Percentiles rank a stretch among this genome's conserved stretches.
These are phyloP conservation scores for Selene dorsalis DNA, from an alignment of 2,797 vertebrate genomes.

Conservation along the genomic window DNA sequence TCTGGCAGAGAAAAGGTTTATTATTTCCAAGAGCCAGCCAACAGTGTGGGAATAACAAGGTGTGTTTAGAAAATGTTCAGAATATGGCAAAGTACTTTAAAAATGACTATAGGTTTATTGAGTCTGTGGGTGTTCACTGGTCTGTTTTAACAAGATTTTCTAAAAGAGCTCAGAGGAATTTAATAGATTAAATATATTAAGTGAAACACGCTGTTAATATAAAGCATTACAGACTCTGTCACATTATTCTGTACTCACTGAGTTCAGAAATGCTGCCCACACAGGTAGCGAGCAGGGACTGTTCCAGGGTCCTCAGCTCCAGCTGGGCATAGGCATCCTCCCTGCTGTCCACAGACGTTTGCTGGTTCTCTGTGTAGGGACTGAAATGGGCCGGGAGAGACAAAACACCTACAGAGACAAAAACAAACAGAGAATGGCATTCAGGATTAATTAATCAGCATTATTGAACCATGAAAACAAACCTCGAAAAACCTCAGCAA, in stretches of 20 bases:
- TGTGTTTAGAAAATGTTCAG: conserved; percentile 19
- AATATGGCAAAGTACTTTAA: neutral
- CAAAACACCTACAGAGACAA: conserved; percentile 88
- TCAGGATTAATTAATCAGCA: conserved; percentile 20
- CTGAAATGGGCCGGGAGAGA: conserved; percentile 97
- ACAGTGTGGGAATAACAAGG: neutral
- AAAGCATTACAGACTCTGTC: conserved; percentile 1
- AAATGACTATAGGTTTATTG: conserved; percentile 6
- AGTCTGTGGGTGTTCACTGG: conserved; percentile 5
- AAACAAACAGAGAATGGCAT: conserved; percentile 29
- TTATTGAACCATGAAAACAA: conserved; percentile 1
- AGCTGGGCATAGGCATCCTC: conserved; percentile 95
- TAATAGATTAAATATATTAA: conserved; percentile 8
- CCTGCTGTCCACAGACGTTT: conserved; percentile 86
- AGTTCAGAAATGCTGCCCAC: conserved; percentile 99
- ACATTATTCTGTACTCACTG: conserved; percentile 86
- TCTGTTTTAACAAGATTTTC: conserved; percentile 3
- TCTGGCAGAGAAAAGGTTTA: conserved; percentile 13
- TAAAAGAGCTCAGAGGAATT: neutral
- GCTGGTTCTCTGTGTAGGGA: conserved; percentile 92
- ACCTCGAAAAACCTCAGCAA: neutral
- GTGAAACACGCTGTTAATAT: conserved; percentile 4
- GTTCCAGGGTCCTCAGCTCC: conserved; percentile 96
- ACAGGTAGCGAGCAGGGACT: conserved; percentile 95
- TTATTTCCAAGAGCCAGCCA: neutral